Base-by-base conservation (phyloP, 2,888 invertebrate genomes). In the Chouioia cunea region DNA sequence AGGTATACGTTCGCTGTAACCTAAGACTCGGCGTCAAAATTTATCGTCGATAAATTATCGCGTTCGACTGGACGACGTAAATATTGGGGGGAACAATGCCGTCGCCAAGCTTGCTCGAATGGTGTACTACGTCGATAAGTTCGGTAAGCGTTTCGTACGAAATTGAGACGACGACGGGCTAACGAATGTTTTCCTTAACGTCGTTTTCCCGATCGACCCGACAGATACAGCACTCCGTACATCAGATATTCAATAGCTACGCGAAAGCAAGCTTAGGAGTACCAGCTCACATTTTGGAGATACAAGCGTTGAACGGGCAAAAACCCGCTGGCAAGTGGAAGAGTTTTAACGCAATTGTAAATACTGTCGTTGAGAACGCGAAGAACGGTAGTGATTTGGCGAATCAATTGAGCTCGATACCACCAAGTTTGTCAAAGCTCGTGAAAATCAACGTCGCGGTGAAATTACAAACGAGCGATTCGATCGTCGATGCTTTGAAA, bases 241-340 rank as follows among this genome's bases (percentile, higher is more conserved):
- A 70, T 2, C 16, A 62, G 1, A 6, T 66, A 0, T n/a, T 72
- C 0, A 4, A 54, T 1, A 60, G 2, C 2, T 43, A 27, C 12
- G 4, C 50, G 2, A 72, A 68, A 48, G 22, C 15, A 1, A 52
- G 58, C 0, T 12, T 44, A 0, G 43, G 54, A 15, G 16, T 2
- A 8, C 65, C 72, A 12, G 52, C 60, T 0, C 36, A 64, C 4
- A 43, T 84, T 27, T 57, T 77, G 0, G 80, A 78, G 2, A 82
- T 84, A 54, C 83, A 83, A 62, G 47, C 65, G 0, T 44, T 85
- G 10, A 73, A 79, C 0, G 84, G 83, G 0, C 27, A 48, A 0
- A 81, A 78, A 0, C 77, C 81, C 0, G 74, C 74, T 1, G 74
- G 81, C 27, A 84, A 84, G 43, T 76, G 68, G 44, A 66, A 36